Conservation (phyloP, 2,888 invertebrate species). For the Eilema caniola region DNA sequence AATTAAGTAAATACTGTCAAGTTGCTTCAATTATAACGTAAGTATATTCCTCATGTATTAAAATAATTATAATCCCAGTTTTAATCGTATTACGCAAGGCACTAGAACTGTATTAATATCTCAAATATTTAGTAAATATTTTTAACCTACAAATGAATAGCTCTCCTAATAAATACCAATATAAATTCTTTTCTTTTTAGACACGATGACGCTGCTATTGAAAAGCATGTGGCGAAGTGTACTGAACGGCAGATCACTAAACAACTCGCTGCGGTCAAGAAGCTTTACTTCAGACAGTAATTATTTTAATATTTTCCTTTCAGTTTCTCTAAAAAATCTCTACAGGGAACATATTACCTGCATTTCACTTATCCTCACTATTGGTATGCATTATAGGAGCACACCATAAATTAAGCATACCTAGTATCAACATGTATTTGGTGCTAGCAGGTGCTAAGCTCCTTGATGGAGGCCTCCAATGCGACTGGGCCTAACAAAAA, state of each 20-base stretch:
- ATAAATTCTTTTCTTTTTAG: slow-evolving; percentile 42
- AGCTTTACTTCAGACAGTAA: slow-evolving; percentile 69
- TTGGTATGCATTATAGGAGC: too few species aligned
- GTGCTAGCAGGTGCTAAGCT: background rate
- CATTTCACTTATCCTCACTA: too few species aligned
- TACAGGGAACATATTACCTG: background rate
- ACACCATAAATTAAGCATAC: too few species aligned
- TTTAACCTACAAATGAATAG: slow-evolving; percentile 8
- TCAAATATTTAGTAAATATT: background rate
- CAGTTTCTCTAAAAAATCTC: background rate
- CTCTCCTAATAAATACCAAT: background rate
- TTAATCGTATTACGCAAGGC: background rate
- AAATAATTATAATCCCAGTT: background rate
- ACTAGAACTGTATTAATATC: background rate
- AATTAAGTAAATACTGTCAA: slow-evolving; percentile 14
- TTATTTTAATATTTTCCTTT: slow-evolving; percentile 26
- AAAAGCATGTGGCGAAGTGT: slow-evolving; percentile 68
- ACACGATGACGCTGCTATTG: slow-evolving; percentile 64
- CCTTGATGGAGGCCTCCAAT: too few species aligned
- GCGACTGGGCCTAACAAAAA: too few species aligned
- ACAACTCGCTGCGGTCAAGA: slow-evolving; percentile 57
- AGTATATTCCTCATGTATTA: slow-evolving; percentile 8
- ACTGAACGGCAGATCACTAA: slow-evolving; percentile 57
- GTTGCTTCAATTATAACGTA: slow-evolving; percentile 27
- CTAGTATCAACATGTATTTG: too few species aligned